Conservation (phyloP, 2,888 invertebrate species). For the Steinernema scapterisci region DNA sequence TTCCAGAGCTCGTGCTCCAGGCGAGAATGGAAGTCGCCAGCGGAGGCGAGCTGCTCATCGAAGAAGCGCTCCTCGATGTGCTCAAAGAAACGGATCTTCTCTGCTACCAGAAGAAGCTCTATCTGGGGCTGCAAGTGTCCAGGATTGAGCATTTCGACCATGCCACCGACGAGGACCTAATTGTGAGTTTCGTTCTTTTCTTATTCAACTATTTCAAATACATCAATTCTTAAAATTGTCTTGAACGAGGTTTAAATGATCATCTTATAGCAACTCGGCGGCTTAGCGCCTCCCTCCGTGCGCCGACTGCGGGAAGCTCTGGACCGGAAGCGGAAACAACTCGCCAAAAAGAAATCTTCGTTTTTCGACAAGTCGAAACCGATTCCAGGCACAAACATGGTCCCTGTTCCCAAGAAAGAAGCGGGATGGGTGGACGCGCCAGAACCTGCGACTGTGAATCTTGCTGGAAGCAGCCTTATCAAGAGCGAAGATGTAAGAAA, state of each 20-base stretch:
- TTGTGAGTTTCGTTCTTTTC: conserved; percentile 49
- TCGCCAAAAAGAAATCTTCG: conserved; percentile 31
- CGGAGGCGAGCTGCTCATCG: conserved; percentile 42
- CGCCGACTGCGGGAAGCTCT: conserved; percentile 46
- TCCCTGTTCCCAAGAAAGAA: conserved; percentile 17
- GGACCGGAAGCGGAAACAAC: conserved; percentile 36
- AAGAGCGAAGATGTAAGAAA: not conserved
- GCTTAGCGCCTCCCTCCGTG: conserved; percentile 46
- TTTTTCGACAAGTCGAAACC: not conserved
- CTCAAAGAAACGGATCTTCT: conserved; percentile 55
- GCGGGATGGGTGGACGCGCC: conserved; percentile 20
- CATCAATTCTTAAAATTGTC: no score
- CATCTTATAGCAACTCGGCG: conserved; percentile 44
- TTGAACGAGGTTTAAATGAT: no score
- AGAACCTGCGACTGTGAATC: not conserved
- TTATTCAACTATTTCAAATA: no score
- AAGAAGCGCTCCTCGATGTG: conserved; percentile 56
- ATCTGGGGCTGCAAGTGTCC: conserved; percentile 76
- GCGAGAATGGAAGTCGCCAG: conserved; percentile 18
- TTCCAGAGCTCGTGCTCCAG: not conserved
- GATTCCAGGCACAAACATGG: conserved; percentile 9
- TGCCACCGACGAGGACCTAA: conserved; percentile 79
- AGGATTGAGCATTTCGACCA: conserved; percentile 93
- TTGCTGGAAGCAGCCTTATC: conserved; percentile 6
- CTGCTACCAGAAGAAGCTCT: conserved; percentile 50